A percentile compares a stretch with the other conserved stretches of the same genome.
These are phyloP conservation scores for Folsomia manolachei DNA, from an alignment of 2,888 invertebrate genomes.

Conservation along the genomic window DNA sequence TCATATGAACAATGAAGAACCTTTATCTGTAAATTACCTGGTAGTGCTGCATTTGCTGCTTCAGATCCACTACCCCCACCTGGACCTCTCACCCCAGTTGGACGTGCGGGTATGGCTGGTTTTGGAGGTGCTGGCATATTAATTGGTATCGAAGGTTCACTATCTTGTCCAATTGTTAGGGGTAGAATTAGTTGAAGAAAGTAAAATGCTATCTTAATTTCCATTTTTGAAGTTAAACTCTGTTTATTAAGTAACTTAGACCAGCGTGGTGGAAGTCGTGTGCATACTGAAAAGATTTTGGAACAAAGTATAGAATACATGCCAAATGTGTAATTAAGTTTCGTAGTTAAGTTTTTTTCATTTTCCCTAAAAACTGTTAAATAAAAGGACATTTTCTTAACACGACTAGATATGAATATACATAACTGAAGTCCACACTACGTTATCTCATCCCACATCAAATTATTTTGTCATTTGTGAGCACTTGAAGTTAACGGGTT, in stretches of 20 bases:
- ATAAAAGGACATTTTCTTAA: no score
- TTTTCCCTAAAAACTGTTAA: no score
- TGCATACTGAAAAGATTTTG: no score
- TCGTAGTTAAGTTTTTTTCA: no score
- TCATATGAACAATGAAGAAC: not conserved
- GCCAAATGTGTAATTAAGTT: no score
- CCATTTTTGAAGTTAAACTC: no score
- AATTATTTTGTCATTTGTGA: not conserved
- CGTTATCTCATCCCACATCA: not conserved
- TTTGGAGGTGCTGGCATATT: constrained; percentile 33
- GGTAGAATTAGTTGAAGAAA: constrained; percentile 5
- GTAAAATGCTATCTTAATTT: not conserved
- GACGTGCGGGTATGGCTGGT: constrained; percentile 7
- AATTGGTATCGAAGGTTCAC: constrained; percentile 26
- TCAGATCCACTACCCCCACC: not conserved
- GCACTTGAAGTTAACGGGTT: not conserved
- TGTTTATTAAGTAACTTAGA: no score
- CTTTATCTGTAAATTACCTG: not conserved
- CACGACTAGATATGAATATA: no score
- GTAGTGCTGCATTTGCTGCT: not conserved
- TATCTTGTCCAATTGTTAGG: not conserved
- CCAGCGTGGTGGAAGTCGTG: no score
- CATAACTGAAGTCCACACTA: no score
- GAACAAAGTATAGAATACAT: no score
- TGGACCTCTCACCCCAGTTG: not conserved